Base-by-base conservation (phyloP, 37 sponge, comb jelly and placozoan species). In the Beroe ovata region DNA sequence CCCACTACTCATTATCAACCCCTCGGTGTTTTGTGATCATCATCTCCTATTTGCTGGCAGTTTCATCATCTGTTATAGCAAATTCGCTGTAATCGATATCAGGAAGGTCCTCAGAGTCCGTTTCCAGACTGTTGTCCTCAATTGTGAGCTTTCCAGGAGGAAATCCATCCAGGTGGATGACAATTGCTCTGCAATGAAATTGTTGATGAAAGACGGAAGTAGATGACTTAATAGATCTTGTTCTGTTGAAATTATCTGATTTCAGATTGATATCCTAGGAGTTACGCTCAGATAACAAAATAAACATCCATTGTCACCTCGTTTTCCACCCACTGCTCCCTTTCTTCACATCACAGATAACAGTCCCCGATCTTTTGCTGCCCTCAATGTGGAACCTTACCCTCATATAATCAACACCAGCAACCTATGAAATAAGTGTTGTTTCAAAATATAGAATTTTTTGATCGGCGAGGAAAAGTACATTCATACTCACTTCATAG, bases 341-440 rank as follows among this genome's bases (percentile, higher is more conserved):
- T 21, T 77, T 77, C 54, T 77, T 77, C n/a, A 77, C 26, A 40
- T 77, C 84, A 40, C 42, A 39, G 2, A 36, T 21, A 8, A 77
- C 84, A 4, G 41, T 54, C 4, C 84, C 84, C 2, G n/a, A 26
- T 42, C 84, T 11, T 35, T 77, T 77, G 23, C 3, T 77, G 20
- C 84, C 84, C 47, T 77, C 84, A n/a, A 77, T 54, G 47, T 77
- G 84, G 47, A 77, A 77, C 21, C 20, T 41, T 40, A 77, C 84
- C 54, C 84, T 11, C 41, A 77, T 11, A 77, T 77, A 77, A 36
- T 77, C 84, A 77, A 42, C 54, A 42, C 38, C 84, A 22, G 84
- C 84, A 21, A 77, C 84, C 84, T 77, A 29, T 21, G 41, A 77
- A 25, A 42, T 47, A n/a, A n/a, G n/a, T n/a, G n/a, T n/a, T n/a